Evolutionary conservation across 2,797 vertebrate species (phyloP).

Genomic region (Esox lucius): DNA sequence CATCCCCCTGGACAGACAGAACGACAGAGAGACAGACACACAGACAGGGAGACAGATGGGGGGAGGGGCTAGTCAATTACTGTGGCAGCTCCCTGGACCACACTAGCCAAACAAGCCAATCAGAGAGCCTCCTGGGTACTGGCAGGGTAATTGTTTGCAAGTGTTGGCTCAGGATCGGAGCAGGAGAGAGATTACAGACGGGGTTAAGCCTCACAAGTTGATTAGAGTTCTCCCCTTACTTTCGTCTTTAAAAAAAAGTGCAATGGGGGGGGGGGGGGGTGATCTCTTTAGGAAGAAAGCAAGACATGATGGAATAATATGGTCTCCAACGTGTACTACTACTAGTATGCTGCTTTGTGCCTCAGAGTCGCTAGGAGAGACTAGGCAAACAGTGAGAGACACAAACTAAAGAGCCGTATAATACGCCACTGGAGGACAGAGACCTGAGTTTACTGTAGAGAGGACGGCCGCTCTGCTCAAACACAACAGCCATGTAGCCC

Average conservation of each 20-base stretch:
- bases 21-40: slow-evolving; percentile 25
- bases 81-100: slow-evolving; percentile 60
- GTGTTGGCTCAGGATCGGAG: slow-evolving; percentile 53
- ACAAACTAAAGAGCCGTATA: slow-evolving; percentile 60
- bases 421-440: slow-evolving; percentile 67
- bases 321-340: slow-evolving; percentile 24
- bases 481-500: slow-evolving; percentile 5
- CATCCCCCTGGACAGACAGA: slow-evolving; percentile 51
- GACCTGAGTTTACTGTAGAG: slow-evolving; percentile 48
- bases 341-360: not conserved
- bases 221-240: slow-evolving; percentile 51
- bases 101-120: slow-evolving; percentile 68
- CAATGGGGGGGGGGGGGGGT: not conserved
- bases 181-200: slow-evolving; percentile 48
- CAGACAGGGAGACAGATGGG: slow-evolving; percentile 46
- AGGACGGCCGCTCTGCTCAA: slow-evolving; percentile 57
- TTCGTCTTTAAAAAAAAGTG: slow-evolving; percentile 48
- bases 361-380: slow-evolving; percentile 4
- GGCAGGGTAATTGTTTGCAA: slow-evolving; percentile 67
- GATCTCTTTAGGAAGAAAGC: slow-evolving; percentile 40
- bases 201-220: slow-evolving; percentile 58
- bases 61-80: slow-evolving; percentile 55
- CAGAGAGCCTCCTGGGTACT: slow-evolving; percentile 59
- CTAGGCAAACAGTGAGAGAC: slow-evolving; percentile 54
- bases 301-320: slow-evolving; percentile 46